Conservation (phyloP, 2,113 vertebrate genomes). For the Serilophus lunatus region DNA sequence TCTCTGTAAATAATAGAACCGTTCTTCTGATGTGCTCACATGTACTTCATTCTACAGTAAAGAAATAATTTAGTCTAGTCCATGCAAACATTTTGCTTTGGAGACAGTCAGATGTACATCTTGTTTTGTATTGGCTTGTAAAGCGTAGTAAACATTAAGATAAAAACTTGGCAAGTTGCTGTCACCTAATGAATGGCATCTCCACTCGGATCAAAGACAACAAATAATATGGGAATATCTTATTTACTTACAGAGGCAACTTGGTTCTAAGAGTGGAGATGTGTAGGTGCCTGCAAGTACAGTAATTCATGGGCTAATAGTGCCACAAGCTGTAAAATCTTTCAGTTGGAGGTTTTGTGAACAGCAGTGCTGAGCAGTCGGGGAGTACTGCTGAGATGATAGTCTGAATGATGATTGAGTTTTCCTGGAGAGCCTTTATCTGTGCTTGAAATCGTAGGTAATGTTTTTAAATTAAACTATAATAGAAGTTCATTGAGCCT, state of each 20-base stretch:
- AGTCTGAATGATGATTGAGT: slow-evolving; percentile 51
- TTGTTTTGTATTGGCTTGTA: not conserved
- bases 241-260: not conserved
- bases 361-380: not conserved
- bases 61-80: slow-evolving; percentile 42
- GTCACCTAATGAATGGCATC: not conserved
- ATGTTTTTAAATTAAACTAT: slow-evolving; percentile 7
- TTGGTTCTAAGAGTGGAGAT: not conserved
- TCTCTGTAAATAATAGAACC: slow-evolving; percentile 66
- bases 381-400: slow-evolving; percentile 52
- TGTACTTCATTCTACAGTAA: slow-evolving; percentile 26
- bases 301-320: slow-evolving; percentile 32
- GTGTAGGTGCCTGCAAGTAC: not conserved
- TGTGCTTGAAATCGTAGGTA: slow-evolving; percentile 44
- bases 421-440: slow-evolving; percentile 54
- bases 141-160: not conserved
- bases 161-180: not conserved
- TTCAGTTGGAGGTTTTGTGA: slow-evolving; percentile 28
- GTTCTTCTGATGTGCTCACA: slow-evolving; percentile 49
- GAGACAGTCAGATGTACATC: slow-evolving; percentile 9
- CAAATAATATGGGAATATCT: not conserved
- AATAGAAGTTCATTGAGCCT: slow-evolving; percentile 23
- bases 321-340: slow-evolving; percentile 50
- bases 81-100: slow-evolving; percentile 3
- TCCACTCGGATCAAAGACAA: not conserved